These are phyloP conservation scores for Etia nguti DNA, from an alignment of 2,113 vertebrate genomes.

Conservation along the genomic window DNA sequence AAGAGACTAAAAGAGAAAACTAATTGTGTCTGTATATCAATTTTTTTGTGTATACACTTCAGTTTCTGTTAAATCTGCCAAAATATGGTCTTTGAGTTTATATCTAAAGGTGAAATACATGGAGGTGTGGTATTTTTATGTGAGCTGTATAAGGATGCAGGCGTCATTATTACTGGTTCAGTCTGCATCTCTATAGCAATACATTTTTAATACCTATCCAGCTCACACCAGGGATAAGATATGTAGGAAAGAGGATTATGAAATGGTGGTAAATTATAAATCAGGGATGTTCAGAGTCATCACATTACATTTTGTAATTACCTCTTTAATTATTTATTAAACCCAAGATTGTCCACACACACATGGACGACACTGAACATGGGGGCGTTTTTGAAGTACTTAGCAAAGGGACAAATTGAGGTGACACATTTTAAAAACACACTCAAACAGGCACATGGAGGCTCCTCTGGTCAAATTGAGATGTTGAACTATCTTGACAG, in stretches of 20 bases:
- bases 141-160: not conserved
- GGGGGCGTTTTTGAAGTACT: slow-evolving; percentile 7
- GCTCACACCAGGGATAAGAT: not conserved
- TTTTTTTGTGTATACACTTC: not conserved
- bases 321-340: slow-evolving; percentile 32
- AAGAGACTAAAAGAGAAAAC: not conserved
- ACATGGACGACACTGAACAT: not conserved
- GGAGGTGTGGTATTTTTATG: not conserved
- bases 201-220: slow-evolving; percentile 1
- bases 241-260: not conserved
- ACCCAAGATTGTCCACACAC: not conserved
- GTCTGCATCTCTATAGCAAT: slow-evolving; percentile 8
- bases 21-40: not conserved
- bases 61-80: not conserved
- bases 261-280: slow-evolving; percentile 39
- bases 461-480: slow-evolving; percentile 2
- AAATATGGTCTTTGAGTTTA: not conserved
- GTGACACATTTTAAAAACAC: slow-evolving; percentile 10
- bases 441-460: not conserved
- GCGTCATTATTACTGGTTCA: slow-evolving; percentile 1
- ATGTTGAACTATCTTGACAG: slow-evolving; percentile 45
- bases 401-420: slow-evolving; percentile 9
- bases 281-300: slow-evolving; percentile 15
- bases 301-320: slow-evolving; percentile 46
- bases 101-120: not conserved